These are phyloP conservation scores for Sycophaga agraensis DNA, from an alignment of 1,140 invertebrate species.

Conservation along the genomic window DNA sequence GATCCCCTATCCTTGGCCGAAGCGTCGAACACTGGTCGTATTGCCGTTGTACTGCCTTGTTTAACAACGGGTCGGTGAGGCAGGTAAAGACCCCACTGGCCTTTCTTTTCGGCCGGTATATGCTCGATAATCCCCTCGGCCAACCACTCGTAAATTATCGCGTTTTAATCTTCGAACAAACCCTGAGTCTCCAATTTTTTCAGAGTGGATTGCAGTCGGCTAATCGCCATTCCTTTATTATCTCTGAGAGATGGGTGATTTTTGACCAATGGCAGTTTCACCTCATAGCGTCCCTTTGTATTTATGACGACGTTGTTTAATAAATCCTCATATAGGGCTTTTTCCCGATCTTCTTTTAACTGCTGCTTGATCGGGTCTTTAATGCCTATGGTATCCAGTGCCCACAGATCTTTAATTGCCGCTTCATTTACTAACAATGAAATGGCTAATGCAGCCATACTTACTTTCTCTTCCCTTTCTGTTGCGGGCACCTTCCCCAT, in stretches of 20 bases:
- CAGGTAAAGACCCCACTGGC: slow-evolving; percentile 7
- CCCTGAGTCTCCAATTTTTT: slow-evolving; percentile 32
- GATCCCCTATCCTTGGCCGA: slow-evolving; percentile 5
- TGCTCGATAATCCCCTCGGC: slow-evolving; percentile 23
- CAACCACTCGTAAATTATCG: no score
- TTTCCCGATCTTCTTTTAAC: not conserved
- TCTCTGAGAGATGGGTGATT: no score
- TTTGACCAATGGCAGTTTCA: slow-evolving; percentile 40
- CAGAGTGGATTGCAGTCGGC: slow-evolving; percentile 22
- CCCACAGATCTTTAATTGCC: slow-evolving; percentile 41
- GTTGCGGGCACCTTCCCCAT: no score
- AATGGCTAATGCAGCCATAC: slow-evolving; percentile 11
- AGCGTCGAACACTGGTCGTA: slow-evolving; percentile 34
- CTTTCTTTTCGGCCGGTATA: slow-evolving; percentile 1
- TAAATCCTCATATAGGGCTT: not conserved
- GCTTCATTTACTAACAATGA: slow-evolving; percentile 25
- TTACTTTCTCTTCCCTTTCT: not conserved
- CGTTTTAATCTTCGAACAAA: no score
- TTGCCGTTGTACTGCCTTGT: slow-evolving; percentile 21
- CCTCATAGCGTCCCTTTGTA: slow-evolving; percentile 37
- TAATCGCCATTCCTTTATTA: slow-evolving; percentile 15
- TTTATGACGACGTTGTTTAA: slow-evolving; percentile 5
- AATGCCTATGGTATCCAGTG: slow-evolving; percentile 34
- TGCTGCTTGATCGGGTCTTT: slow-evolving; percentile 33
- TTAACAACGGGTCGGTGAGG: slow-evolving; percentile 32